Evolutionary conservation across 2,888 invertebrate genomes (phyloP), one percentile per base, ranked within the genome.

Genomic region (Brachyptera putata): DNA sequence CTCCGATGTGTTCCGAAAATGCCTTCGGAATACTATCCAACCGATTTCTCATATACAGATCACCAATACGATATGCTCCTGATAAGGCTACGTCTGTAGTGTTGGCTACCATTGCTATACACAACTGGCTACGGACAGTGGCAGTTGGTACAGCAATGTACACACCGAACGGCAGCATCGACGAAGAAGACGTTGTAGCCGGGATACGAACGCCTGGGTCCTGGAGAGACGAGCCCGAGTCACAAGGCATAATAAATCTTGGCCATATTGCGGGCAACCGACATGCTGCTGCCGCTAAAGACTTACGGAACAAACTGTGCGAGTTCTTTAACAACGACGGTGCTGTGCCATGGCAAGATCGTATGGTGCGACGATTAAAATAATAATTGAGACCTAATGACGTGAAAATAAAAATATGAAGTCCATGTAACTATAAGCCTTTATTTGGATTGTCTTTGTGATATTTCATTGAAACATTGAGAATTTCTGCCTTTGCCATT

Each of bases 341-440:
- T 30, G 34, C 55, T 11, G 55, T 55, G 3, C 55, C 55, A 2
- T 55, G 55, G 55, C 55, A 55, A n/a, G 55, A 55, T n/a, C n/a
- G 34, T 2, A 24, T 55, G 24, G 22, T 55, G 14, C 37, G 16
- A 37, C 37, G 37, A n/a, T n/a, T n/a, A n/a, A n/a, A n/a, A n/a
- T n/a, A n/a, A n/a, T n/a, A n/a, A n/a, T n/a, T n/a, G 25, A 25
- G 25, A 3, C 25, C 25, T 25, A 25, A 25, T 25, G 25, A 25
- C 3, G 25, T 25, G 7, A 25, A 25, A 25, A 25, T 25, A 25
- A 7, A 25, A 3, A n/a, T 25, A 25, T 3, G 25, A 25, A 25
- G 7, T 25, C 4, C 4, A 25, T 25, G 3, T 7, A n/a, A n/a
- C n/a, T 25, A 25, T 4, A 25, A 4, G 7, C 25, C 25, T 25